Evolutionary conservation across 2,797 vertebrate species (phyloP), one percentile per base, ranked within the genome.

Genomic region (Sebastes kiyomatsui): DNA sequence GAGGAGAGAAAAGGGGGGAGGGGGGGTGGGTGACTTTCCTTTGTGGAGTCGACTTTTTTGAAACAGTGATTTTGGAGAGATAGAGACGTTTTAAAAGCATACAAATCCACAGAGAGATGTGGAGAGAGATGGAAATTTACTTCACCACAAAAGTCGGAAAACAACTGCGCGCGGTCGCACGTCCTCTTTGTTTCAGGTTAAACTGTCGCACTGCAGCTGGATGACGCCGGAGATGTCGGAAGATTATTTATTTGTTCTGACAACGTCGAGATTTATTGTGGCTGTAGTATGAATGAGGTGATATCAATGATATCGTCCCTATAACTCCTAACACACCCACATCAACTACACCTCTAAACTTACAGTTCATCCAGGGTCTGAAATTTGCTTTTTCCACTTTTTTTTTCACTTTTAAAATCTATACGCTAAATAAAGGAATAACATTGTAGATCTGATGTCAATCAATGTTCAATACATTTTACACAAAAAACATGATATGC

Each of bases 11-110:
- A 3, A 3, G 2, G 14, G 14, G 2, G 66, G 5, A 1, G 66
- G 2, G n/a, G 25, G 72, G 66, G 2, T 18, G 25, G 72, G 83
- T 82, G 90, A 85, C 86, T 88, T 85, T 82, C 67, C 87, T 90
- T 88, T 89, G 79, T 82, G 2, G 27, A 42, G 30, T 52, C 2
- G 49, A 72, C 80, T 32, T 64, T 66, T 66, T 67, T 79, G 35
- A 89, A 83, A 77, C 52, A 2, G 8, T 38, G 76, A 73, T 86
- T 84, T 90, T 49, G 3, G 42, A 52, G 5, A 18, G 67, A 69
- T 73, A 23, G 75, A 83, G 84, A 85, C 18, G 8, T 79, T 82
- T 84, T 49, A 66, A 73, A 81, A 75, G 86, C 73, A 5, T 2
- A 10, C 52, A 59, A 59, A 83, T 74, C 80, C 84, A 33, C 82